Evolutionary conservation across 2,888 invertebrate species (phyloP).

Genomic region (Ischnura elegans): DNA sequence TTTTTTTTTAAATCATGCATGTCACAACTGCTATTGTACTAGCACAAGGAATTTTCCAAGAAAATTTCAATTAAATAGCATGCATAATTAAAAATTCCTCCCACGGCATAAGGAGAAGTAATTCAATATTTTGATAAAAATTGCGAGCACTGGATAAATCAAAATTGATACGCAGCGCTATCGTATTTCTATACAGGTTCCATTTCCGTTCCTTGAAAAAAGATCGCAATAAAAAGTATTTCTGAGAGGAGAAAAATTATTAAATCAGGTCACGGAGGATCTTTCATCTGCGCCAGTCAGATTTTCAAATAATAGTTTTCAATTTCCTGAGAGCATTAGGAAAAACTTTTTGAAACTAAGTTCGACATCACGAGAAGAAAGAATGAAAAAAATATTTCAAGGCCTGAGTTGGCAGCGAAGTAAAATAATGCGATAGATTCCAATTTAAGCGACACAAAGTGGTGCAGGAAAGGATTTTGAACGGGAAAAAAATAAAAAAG

Average conservation of each 20-base stretch:
- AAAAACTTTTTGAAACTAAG: background rate
- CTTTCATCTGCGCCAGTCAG: background rate
- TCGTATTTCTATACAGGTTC: background rate
- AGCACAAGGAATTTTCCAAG: too few species aligned
- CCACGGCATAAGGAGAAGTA: too few species aligned
- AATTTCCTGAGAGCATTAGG: background rate
- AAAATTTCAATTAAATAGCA: too few species aligned
- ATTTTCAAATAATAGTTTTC: conserved; percentile 4
- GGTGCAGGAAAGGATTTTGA: background rate
- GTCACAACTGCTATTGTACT: too few species aligned
- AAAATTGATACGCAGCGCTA: background rate
- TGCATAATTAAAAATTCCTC: too few species aligned
- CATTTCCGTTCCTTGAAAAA: background rate
- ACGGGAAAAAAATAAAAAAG: background rate
- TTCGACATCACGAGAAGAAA: background rate
- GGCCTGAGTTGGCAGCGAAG: background rate
- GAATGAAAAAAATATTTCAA: background rate
- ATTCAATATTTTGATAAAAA: too few species aligned
- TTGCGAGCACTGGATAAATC: background rate
- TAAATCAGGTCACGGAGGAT: background rate
- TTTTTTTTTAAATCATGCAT: too few species aligned
- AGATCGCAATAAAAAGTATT: background rate
- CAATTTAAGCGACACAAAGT: conserved; percentile 18
- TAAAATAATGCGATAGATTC: conserved; percentile 28
- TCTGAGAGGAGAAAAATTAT: background rate